Evolutionary conservation across 1,140 invertebrate species (phyloP).

Genomic region (Sinonovacula constricta): DNA sequence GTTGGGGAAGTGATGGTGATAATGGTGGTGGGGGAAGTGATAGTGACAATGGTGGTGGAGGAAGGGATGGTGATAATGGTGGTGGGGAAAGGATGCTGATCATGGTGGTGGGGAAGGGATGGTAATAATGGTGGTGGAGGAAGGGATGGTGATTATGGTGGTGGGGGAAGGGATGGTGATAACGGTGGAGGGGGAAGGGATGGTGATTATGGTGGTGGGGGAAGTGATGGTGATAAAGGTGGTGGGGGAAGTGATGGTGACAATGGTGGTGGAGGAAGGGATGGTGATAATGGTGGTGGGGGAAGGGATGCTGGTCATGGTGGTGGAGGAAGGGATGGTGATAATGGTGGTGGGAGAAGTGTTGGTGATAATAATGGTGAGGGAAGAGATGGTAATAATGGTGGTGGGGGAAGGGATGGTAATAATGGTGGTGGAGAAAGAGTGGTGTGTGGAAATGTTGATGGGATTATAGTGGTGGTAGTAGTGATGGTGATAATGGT

Average conservation of each 20-base stretch:
- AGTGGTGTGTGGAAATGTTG: neutral
- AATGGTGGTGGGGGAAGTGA: too few relatives aligned
- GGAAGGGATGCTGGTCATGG: neutral
- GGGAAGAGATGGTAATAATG: neutral
- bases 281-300: neutral
- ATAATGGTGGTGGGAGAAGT: neutral
- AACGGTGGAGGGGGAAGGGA: neutral
- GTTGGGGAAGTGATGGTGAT: too few relatives aligned
- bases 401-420: neutral
- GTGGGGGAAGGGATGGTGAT: neutral
- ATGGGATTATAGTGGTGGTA: neutral
- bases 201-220: neutral
- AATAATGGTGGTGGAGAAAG: slow-evolving; percentile 8
- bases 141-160: neutral
- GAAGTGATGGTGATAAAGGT: neutral
- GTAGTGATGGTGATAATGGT: neutral
- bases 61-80: neutral
- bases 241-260: neutral
- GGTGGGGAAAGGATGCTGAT: neutral
- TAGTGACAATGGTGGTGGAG: neutral
- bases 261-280: neutral
- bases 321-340: neutral
- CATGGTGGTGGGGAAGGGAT: neutral
- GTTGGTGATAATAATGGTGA: slow-evolving; percentile 5
- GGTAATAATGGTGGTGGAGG: neutral